These are phyloP conservation scores for Ceramica pisi DNA, from an alignment of 2,888 invertebrate species.

Conservation along the genomic window DNA sequence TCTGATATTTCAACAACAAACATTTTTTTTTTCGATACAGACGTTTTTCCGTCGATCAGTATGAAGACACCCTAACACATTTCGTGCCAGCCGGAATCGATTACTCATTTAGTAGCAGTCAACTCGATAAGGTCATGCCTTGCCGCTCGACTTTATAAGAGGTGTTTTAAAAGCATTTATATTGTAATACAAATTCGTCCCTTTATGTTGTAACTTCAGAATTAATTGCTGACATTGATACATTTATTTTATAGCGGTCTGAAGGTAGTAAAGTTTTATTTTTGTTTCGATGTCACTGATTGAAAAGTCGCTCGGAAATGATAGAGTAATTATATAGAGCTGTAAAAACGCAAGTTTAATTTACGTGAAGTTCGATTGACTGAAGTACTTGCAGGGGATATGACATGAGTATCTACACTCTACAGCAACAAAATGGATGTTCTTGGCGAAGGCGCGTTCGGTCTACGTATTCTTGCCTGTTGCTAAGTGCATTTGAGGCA, in stretches of 20 bases:
- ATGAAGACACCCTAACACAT: conserved; percentile 33
- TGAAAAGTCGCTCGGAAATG: background rate
- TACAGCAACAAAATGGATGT: background rate
- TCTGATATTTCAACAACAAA: background rate
- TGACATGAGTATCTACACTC: background rate
- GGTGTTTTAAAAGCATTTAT: conserved; percentile 37
- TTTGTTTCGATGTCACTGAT: conserved; percentile 13
- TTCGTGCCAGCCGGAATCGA: conserved; percentile 64
- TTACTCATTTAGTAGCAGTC: conserved; percentile 61
- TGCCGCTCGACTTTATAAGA: conserved; percentile 37
- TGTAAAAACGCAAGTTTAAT: conserved; percentile 18
- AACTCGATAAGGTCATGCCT: conserved; percentile 65
- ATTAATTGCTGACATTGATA: conserved; percentile 39
- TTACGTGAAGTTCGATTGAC: conserved; percentile 11
- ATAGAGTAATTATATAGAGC: conserved; percentile 16
- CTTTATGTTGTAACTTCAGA: conserved; percentile 25
- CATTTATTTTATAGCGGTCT: conserved; percentile 7
- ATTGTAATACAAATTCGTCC: conserved; percentile 33
- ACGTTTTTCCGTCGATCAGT: conserved; percentile 9
- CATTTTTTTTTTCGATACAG: background rate
- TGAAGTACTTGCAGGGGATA: conserved; percentile 20
- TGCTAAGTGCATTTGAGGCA: background rate
- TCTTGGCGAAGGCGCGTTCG: background rate
- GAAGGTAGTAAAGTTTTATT: conserved; percentile 6
- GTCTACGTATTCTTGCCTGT: background rate